Evolutionary conservation across 2,113 vertebrate genomes (phyloP), one percentile per base, ranked within the genome.

Genomic region (Uria aalge): DNA sequence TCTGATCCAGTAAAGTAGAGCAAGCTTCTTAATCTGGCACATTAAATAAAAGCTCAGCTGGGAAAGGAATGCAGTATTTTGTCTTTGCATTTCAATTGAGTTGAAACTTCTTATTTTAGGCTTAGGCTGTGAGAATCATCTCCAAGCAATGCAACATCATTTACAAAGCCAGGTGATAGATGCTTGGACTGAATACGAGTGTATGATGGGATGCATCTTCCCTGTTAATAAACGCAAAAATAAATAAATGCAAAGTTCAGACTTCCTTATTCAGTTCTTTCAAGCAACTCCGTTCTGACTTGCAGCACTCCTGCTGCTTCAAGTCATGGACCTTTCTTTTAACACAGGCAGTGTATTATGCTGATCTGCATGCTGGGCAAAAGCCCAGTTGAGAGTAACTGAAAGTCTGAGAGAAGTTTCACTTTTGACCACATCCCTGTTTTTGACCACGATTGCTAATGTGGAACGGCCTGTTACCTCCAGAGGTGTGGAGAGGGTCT

Each of bases 81-180:
- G 22, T 59, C 75, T 94, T 96, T 94, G 92, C 56, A 90, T 97
- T 96, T 97, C 85, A 96, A 89, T 57, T 86, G 93, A 96, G 47
- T 83, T 8, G 20, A 92, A 94, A 84, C 26, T 87, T 89, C 56
- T 86, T 91, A 85, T 94, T 96, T 97, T 96, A 97, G 95, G 79
- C 50, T 91, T 75, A 64, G 56, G 27, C 59, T 78, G 73, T 87
- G 27, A 81, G 63, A 94, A 68, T 88, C 47, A 48, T 92, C 72
- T 92, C 26, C 40, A 40, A 88, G 72, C 47, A 86, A 32, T 78
- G 26, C 63, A 84, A 68, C 52, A 84, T 72, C 29, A 72, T 72
- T 87, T 79, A 78, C 40, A 59, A 91, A 88, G 18, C 83, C 75
- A 93, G 76, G 79, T 89, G 78, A 62, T 68, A 66, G 74, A 53